Conservation (phyloP, 2,113 vertebrate species). For the Perca schrenkii region DNA sequence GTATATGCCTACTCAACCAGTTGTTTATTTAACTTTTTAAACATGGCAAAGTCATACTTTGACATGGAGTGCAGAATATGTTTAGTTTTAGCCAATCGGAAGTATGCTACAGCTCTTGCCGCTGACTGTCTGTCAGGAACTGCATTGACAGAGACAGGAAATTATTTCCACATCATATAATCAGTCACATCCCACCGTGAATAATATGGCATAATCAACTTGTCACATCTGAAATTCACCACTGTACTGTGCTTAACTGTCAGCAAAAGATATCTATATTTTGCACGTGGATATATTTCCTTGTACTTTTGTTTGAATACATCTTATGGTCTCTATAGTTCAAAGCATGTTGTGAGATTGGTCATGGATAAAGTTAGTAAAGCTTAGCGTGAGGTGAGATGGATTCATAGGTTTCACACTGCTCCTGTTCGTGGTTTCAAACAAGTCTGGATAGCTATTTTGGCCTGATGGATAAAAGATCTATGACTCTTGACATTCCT, state of each 20-base stretch:
- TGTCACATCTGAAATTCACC: conserved; percentile 29
- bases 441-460: conserved; percentile 27
- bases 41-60: conserved; percentile 48
- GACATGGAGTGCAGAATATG: conserved; percentile 27
- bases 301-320: neutral
- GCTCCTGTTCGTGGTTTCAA: conserved; percentile 10
- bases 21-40: conserved; percentile 69
- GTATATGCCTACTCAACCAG: conserved; percentile 40
- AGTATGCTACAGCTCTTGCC: conserved; percentile 1
- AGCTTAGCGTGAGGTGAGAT: neutral
- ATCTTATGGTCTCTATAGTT: neutral
- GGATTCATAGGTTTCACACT: conserved; percentile 14
- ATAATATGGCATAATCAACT: conserved; percentile 17
- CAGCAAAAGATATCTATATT: neutral
- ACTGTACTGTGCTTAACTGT: neutral
- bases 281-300: neutral
- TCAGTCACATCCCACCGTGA: conserved; percentile 6
- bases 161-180: conserved; percentile 43
- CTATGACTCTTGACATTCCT: conserved; percentile 68
- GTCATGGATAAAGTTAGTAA: neutral
- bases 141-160: conserved; percentile 34
- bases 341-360: neutral
- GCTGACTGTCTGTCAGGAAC: conserved; percentile 32
- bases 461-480: conserved; percentile 63
- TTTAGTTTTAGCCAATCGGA: conserved; percentile 40